Evolutionary conservation across 2,888 invertebrate species (phyloP).

Genomic region (Celastrina argiolus): DNA sequence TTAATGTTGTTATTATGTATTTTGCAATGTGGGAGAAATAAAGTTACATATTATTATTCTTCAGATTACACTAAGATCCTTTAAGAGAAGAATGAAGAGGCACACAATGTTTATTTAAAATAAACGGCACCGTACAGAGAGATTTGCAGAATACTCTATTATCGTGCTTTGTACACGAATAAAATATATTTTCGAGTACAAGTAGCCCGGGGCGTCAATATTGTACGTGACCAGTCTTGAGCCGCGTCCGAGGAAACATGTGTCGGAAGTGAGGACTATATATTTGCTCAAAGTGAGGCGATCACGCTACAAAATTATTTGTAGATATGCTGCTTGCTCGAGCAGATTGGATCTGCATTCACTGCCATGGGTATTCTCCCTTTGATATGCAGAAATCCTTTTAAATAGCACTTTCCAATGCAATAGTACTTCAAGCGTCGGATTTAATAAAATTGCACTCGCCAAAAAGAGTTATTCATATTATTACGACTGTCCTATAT

Average conservation of each 20-base stretch:
- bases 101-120: not conserved
- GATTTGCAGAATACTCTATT: conserved; percentile 1
- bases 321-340: conserved; percentile 44
- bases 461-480: not conserved
- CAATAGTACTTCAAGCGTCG: conserved; percentile 19
- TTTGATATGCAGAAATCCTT: conserved; percentile 28
- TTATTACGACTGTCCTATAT: not conserved
- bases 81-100: not conserved
- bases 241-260: conserved; percentile 70
- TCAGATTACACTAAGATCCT: too few relatives aligned
- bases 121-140: not conserved
- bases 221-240: conserved; percentile 74
- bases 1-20: too few relatives aligned
- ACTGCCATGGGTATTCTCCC: conserved; percentile 25
- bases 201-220: conserved; percentile 74
- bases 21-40: too few relatives aligned
- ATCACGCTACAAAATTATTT: conserved; percentile 64
- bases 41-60: too few relatives aligned
- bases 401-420: conserved; percentile 21
- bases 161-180: conserved; percentile 29
- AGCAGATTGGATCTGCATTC: conserved; percentile 34
- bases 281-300: conserved; percentile 70
- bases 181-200: conserved; percentile 61
- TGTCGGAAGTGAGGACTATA: conserved; percentile 76
- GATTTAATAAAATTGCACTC: conserved; percentile 23